These are phyloP conservation scores for Anguilla marmorata DNA, from an alignment of 2,797 vertebrate species.

Conservation along the genomic window DNA sequence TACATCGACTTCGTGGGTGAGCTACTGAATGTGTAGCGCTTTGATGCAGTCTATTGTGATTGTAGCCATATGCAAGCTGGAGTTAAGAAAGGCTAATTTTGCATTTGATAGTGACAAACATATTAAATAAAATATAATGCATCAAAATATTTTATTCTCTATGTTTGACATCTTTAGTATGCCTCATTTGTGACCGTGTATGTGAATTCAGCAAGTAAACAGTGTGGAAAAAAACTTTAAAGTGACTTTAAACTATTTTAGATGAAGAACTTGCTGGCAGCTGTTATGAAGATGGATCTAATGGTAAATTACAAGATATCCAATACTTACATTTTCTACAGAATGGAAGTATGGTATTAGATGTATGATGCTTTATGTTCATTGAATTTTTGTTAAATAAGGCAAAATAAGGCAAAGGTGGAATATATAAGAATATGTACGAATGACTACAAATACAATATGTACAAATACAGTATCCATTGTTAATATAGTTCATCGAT, in stretches of 20 bases:
- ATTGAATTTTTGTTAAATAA: not conserved
- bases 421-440: not conserved
- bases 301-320: constrained; percentile 47
- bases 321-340: not conserved
- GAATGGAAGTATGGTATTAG: not conserved
- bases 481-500: not conserved
- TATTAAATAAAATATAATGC: not conserved
- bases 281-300: constrained; percentile 41
- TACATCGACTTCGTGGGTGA: constrained; percentile 50
- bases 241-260: constrained; percentile 36
- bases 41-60: not conserved
- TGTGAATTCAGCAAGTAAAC: not conserved
- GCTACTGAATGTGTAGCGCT: not conserved
- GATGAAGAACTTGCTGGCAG: constrained; percentile 34
- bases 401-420: too few relatives aligned
- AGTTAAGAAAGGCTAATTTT: not conserved
- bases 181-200: not conserved
- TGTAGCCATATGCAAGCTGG: not conserved
- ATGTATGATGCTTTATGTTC: not conserved
- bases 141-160: not conserved
- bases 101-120: not conserved
- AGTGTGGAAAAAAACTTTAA: not conserved
- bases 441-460: not conserved
- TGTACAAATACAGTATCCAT: not conserved
- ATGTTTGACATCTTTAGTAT: not conserved